Base-by-base conservation (phyloP, 1,140 invertebrate species). In the Dryas iulia region DNA sequence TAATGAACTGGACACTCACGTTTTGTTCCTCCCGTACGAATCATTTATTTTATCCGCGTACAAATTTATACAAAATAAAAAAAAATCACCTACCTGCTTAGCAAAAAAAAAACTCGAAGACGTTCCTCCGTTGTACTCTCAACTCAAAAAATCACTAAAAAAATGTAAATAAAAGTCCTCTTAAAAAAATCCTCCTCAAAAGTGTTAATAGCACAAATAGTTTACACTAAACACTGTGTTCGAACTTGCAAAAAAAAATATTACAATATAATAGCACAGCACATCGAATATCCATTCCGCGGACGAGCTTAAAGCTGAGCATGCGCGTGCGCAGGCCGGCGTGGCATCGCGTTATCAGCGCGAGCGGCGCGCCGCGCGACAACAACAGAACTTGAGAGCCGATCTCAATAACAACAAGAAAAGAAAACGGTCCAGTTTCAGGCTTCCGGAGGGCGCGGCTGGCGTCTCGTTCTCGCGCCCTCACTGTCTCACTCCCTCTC, bases 371-470 rank as follows among this genome's bases (percentile, higher is more conserved):
- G 81, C 85, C 79, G 83, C 84, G 82, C 88, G 87, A 90, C 89
- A 89, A 91, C 89, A 91, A 90, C 89, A 91, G 84, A 88, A 87
- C 86, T 85, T 87, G 84, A 87, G 85, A 84, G 79, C 77, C 82
- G 87, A 87, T 89, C 87, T 89, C 86, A 91, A 90, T 90, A 91
- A 89, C 87, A 91, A 91, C 87, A 91, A 90, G 87, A 91, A 91
- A 91, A 91, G 89, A 91, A 91, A 91, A 91, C 89, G 89, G 89
- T 91, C 89, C 89, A 91, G 89, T 91, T 91, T 91, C 89, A 91
- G 86, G 86, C 87, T 89, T 91, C 87, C 89, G 86, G 86, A 87
- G 81, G 83, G 84, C 83, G 84, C 80, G 85, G 81, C 62, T 65
- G 76, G 72, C 18, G 47, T 63, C 81, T 81, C 79, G 76, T 76